phyloP scores from a whole-genome alignment of 2,113 vertebrate genomes.

The Leptosomus discolor region DNA sequence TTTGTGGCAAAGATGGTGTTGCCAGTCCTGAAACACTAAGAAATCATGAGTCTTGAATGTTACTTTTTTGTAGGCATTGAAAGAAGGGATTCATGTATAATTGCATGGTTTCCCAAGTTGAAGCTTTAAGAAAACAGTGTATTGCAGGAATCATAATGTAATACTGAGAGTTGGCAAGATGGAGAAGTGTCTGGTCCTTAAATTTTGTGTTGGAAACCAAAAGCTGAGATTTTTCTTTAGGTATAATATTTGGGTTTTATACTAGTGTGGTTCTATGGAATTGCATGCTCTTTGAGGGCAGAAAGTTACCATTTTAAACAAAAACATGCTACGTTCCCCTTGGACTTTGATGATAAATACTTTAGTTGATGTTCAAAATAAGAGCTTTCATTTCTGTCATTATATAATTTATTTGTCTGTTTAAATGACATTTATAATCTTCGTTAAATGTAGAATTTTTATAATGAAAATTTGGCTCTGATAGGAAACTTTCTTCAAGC shows the following conservation, averaged over 20 bases:
- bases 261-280: not conserved
- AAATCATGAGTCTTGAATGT: not conserved
- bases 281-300: not conserved
- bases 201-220: not conserved
- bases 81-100: not conserved
- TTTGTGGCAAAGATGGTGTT: not conserved
- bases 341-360: not conserved
- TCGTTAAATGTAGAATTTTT: not conserved
- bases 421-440: not conserved
- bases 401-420: not conserved
- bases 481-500: not conserved
- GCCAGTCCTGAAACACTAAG: not conserved
- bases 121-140: not conserved
- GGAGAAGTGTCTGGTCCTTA: not conserved
- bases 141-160: not conserved
- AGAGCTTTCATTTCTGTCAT: not conserved
- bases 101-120: not conserved
- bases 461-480: not conserved
- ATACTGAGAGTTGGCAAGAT: not conserved
- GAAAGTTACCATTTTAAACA: not conserved
- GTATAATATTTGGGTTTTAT: not conserved
- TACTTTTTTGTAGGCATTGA: not conserved
- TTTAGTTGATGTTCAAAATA: not conserved
- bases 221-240: not conserved
- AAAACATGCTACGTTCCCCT: not conserved